Evolutionary conservation across 2,113 vertebrate genomes (phyloP), one percentile per base, ranked within the genome.

Genomic region (Gasterosteus nipponicus): DNA sequence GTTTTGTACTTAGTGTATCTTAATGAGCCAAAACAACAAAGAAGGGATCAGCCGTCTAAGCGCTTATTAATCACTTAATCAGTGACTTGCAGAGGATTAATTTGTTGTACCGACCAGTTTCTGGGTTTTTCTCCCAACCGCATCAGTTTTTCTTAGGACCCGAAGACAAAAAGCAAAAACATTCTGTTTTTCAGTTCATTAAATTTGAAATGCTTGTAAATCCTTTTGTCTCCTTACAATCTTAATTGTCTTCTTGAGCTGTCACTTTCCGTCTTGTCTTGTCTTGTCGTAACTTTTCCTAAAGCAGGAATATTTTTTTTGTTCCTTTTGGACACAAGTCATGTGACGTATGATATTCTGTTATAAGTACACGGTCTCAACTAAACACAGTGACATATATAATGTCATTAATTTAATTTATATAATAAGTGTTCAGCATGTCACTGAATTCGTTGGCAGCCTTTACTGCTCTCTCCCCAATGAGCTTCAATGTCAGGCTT

Each of bases 401-500:
- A 58, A 77, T 70, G 73, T 63, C 53, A 26, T 26, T 26, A 26
- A 26, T 26, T 26, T 26, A 26, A 26, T 26, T 26, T 26, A 26
- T 26, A 26, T 26, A 26, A 26, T 57, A 44, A 58, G 62, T 31
- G 59, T 63, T 79, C 69, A 69, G 61, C 65, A 72, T 71, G 77
- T 75, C 72, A 22, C 66, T 78, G 70, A 72, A 59, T 42, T 67
- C 9, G 10, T 46, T 63, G 59, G 57, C 58, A 71, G 60, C 41
- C 63, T 74, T 75, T 44, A 61, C 22, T 19, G 38, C 6, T 29
- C 0, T 39, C 53, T 11, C 15, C 1, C 31, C 42, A 0, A 12
- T 77, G 69, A 83, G 66, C 73, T 60, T 73, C 42, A 5, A 26
- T 78, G 70, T 75, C 57, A 69, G 66, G 49, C 39, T 81, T 68